A percentile compares a stretch with the other conserved stretches of the same genome.
Evolutionary conservation across 2,888 invertebrate species (phyloP).

Genomic region (Orthosia incerta): DNA sequence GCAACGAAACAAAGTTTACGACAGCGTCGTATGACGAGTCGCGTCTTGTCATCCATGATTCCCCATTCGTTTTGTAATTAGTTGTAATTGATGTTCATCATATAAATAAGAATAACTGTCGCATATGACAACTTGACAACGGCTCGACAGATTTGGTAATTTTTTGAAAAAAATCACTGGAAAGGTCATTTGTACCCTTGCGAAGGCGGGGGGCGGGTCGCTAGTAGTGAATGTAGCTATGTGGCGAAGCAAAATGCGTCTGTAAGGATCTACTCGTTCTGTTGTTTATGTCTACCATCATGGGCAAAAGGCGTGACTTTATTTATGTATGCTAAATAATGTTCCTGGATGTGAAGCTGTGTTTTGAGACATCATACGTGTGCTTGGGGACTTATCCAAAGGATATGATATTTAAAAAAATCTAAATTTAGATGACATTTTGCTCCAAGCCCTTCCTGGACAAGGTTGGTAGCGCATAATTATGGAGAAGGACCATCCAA

Average conservation of each 20-base stretch:
- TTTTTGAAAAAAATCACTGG: too few relatives aligned
- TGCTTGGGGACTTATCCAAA: background rate
- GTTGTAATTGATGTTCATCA: background rate
- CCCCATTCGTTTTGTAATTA: slow-evolving; percentile 31
- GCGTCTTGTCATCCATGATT: slow-evolving; percentile 22
- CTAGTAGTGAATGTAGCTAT: too few relatives aligned
- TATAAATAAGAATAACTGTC: background rate
- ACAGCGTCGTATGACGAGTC: slow-evolving; percentile 27
- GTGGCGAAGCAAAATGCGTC: too few relatives aligned
- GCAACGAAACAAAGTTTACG: slow-evolving; percentile 24
- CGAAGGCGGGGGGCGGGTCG: too few relatives aligned
- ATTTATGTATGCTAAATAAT: too few relatives aligned
- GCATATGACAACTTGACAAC: too few relatives aligned
- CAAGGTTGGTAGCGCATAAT: background rate
- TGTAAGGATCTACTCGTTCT: too few relatives aligned
- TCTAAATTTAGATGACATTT: background rate
- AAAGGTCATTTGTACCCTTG: too few relatives aligned
- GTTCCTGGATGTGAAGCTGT: background rate
- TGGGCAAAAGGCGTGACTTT: too few relatives aligned
- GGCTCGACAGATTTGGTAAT: too few relatives aligned
- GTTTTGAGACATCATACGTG: background rate
- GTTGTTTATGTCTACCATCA: too few relatives aligned
- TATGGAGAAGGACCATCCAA: background rate
- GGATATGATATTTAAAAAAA: background rate
- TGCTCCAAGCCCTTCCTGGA: background rate